Conservation (phyloP, 2,113 vertebrate species). For the Myiagra hebetior region DNA sequence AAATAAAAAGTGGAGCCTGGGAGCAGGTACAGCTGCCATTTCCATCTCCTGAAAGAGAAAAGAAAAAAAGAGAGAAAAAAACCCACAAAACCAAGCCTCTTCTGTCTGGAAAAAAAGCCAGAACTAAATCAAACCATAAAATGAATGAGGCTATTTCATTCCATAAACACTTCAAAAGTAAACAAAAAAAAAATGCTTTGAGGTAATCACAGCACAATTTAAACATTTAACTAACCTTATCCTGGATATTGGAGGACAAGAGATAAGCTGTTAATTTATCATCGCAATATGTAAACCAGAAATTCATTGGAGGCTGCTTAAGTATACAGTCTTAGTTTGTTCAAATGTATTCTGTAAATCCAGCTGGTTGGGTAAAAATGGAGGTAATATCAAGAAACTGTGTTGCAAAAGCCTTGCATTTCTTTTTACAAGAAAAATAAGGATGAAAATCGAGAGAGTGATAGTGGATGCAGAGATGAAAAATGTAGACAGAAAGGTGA, state of each 20-base stretch:
- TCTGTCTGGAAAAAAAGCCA: not conserved
- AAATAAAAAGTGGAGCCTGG: not conserved
- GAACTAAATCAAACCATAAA: not conserved
- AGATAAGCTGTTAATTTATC: slow-evolving; percentile 25
- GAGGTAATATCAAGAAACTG: not conserved
- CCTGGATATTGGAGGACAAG: not conserved
- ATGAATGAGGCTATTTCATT: not conserved
- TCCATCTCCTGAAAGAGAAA: not conserved
- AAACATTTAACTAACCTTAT: slow-evolving; percentile 22
- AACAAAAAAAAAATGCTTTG: slow-evolving; percentile 16
- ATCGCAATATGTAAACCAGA: slow-evolving; percentile 38
- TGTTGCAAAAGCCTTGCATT: not conserved
- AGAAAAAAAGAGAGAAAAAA: not conserved
- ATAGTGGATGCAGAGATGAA: not conserved
- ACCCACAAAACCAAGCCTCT: not conserved
- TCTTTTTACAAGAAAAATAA: not conserved
- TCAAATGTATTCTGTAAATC: slow-evolving; percentile 32
- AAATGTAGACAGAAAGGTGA: not conserved
- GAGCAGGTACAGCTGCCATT: not conserved
- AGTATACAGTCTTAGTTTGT: not conserved
- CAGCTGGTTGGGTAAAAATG: not conserved
- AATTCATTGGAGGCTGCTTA: slow-evolving; percentile 37
- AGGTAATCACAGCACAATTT: not conserved
- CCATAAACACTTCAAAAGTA: not conserved
- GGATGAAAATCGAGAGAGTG: not conserved